Conservation (phyloP, 2,888 invertebrate species). For the Microctonus aethiopoides region DNA sequence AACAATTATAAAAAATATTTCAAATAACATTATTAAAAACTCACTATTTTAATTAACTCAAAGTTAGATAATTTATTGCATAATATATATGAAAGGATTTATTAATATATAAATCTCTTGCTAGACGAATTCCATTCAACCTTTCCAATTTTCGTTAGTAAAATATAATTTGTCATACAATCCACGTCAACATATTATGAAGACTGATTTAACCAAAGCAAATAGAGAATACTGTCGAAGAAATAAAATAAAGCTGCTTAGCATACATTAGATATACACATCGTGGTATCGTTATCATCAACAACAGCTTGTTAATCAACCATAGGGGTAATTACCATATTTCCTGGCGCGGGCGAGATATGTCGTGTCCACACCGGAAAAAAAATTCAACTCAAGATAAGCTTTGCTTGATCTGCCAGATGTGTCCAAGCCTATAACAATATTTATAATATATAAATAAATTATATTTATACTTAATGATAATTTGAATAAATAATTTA, state of each 20-base stretch:
- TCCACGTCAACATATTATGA: neutral
- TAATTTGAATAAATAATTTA: neutral
- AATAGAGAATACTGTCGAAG: neutral
- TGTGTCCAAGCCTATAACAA: slow-evolving; percentile 1
- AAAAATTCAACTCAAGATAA: slow-evolving; percentile 30
- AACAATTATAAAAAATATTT: neutral
- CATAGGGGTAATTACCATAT: slow-evolving; percentile 60
- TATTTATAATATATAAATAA: neutral
- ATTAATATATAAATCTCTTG: neutral
- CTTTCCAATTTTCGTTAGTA: neutral
- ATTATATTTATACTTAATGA: neutral
- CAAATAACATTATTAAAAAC: neutral
- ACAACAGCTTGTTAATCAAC: slow-evolving; percentile 47
- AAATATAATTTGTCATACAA: neutral
- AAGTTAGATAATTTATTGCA: neutral
- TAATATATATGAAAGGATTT: neutral
- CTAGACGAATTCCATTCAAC: neutral
- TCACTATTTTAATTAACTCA: neutral
- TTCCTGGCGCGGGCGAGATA: slow-evolving; percentile 47
- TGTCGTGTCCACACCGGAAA: slow-evolving; percentile 38
- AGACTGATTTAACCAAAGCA: neutral
- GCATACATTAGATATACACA: slow-evolving; percentile 49
- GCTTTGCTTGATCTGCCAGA: slow-evolving; percentile 2
- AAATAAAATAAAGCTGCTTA: slow-evolving; percentile 35
- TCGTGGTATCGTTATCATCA: slow-evolving; percentile 53